Evolutionary conservation across 2,113 vertebrate species (phyloP).

Genomic region (Oreochromis niloticus): DNA sequence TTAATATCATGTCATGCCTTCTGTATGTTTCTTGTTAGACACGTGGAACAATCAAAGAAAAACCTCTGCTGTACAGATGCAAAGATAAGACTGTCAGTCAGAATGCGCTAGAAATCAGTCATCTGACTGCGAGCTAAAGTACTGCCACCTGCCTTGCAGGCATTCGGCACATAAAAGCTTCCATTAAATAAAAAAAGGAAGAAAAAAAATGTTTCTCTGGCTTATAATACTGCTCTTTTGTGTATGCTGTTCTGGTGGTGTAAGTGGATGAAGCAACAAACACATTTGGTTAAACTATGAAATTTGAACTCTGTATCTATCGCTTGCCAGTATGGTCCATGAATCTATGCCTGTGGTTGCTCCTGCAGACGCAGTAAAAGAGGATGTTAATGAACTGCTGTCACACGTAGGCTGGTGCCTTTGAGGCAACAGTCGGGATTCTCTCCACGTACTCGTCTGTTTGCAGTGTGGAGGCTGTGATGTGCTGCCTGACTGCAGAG

Average conservation of each 20-base stretch:
- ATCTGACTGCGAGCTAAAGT: not conserved
- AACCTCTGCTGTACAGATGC: not conserved
- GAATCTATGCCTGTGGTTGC: conserved; percentile 20
- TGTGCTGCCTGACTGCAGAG: conserved; percentile 61
- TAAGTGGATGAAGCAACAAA: conserved; percentile 15
- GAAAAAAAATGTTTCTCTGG: not conserved
- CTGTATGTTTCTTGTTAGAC: not conserved
- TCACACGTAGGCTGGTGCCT: conserved; percentile 59
- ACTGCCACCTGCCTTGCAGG: not conserved
- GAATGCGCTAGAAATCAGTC: not conserved
- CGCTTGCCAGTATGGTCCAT: not conserved
- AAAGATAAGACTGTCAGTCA: not conserved
- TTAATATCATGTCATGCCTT: not conserved
- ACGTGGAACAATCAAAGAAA: not conserved
- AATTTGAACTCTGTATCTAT: conserved; percentile 26
- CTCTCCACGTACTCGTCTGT: conserved; percentile 61
- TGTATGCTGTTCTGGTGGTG: not conserved
- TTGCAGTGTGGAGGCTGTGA: conserved; percentile 66
- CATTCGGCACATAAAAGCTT: not conserved
- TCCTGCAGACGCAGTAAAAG: conserved; percentile 33
- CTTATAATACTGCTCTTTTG: not conserved
- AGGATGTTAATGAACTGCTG: conserved; percentile 65
- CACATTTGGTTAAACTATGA: conserved; percentile 18
- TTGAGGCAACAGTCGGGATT: conserved; percentile 64
- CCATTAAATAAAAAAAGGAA: not conserved